Evolutionary conservation across 2,797 vertebrate genomes (phyloP).

Genomic region (Tiaroga cobitis): DNA sequence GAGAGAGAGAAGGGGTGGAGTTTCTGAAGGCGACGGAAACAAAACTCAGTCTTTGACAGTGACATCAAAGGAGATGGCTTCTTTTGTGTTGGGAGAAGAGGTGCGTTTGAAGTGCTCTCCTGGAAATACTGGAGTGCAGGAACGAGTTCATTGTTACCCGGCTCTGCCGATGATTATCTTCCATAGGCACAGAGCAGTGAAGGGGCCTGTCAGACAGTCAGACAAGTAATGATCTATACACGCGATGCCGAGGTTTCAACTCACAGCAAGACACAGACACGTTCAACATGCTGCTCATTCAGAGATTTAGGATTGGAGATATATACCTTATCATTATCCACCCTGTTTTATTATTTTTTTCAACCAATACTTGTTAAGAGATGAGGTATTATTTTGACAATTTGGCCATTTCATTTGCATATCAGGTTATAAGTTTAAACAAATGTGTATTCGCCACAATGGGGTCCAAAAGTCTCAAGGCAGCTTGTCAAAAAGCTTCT

Average conservation of each 20-base stretch:
- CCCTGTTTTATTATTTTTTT: constrained; percentile 14
- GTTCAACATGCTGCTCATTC: constrained; percentile 53
- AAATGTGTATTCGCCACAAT: not conserved
- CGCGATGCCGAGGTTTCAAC: constrained; percentile 64
- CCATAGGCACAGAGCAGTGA: constrained; percentile 74
- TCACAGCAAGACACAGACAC: constrained; percentile 51
- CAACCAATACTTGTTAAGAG: constrained; percentile 20
- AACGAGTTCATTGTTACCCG: constrained; percentile 79
- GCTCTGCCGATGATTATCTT: constrained; percentile 81
- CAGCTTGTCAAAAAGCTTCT: constrained; percentile 3
- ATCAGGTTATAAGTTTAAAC: constrained; percentile 5
- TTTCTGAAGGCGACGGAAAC: constrained; percentile 74
- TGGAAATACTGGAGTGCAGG: constrained; percentile 80
- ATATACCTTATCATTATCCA: constrained; percentile 48
- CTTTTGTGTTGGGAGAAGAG: constrained; percentile 81
- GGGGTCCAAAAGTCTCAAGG: not conserved
- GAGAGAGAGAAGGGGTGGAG: constrained; percentile 70
- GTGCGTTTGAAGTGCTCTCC: constrained; percentile 79
- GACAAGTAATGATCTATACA: constrained; percentile 83
- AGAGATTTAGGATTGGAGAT: constrained; percentile 39
- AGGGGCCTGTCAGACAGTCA: constrained; percentile 79
- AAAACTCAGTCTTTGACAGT: constrained; percentile 82
- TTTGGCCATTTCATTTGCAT: not conserved
- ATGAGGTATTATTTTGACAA: constrained; percentile 39
- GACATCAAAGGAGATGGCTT: constrained; percentile 82